Conservation (phyloP, 2,797 vertebrate species). For the Poecilia gillii region DNA sequence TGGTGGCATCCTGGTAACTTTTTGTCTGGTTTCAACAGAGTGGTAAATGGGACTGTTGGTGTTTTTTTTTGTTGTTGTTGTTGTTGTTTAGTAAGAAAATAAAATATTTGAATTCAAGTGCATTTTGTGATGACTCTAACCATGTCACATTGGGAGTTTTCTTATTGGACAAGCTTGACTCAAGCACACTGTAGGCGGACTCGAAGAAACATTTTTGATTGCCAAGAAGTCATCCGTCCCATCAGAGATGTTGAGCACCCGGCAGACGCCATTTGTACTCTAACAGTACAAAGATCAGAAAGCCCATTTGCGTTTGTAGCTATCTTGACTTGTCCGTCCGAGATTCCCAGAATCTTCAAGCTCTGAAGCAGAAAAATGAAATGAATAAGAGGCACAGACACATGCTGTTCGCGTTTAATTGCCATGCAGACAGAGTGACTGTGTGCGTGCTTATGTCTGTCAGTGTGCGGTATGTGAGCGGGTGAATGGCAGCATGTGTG, state of each 20-base stretch:
- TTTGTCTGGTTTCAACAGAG: not conserved
- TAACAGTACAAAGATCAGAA: not conserved
- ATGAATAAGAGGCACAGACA: conserved; percentile 38
- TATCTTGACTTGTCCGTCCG: conserved; percentile 1
- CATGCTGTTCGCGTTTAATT: conserved; percentile 46
- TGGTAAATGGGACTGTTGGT: not conserved
- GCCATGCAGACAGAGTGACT: conserved; percentile 26
- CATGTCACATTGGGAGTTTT: conserved; percentile 6
- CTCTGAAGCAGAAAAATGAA: conserved; percentile 25
- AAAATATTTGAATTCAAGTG: not conserved
- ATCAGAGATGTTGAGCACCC: conserved; percentile 2
- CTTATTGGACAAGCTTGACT: conserved; percentile 5
- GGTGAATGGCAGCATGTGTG: conserved; percentile 18
- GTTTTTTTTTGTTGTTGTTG: not conserved
- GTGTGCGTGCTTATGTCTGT: conserved; percentile 27
- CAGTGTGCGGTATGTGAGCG: conserved; percentile 16
- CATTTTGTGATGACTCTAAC: not conserved
- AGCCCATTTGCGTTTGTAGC: not conserved
- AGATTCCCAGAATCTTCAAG: conserved; percentile 17
- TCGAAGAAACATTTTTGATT: conserved; percentile 6
- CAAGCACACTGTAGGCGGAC: conserved; percentile 9
- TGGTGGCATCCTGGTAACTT: not conserved
- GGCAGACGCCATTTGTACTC: not conserved
- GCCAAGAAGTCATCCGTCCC: not conserved
- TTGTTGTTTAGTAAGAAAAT: not conserved